A percentile compares a stretch with the other conserved stretches of the same genome.
Evolutionary conservation across 2,888 invertebrate genomes (phyloP).

Genomic region (Operophtera brumata): DNA sequence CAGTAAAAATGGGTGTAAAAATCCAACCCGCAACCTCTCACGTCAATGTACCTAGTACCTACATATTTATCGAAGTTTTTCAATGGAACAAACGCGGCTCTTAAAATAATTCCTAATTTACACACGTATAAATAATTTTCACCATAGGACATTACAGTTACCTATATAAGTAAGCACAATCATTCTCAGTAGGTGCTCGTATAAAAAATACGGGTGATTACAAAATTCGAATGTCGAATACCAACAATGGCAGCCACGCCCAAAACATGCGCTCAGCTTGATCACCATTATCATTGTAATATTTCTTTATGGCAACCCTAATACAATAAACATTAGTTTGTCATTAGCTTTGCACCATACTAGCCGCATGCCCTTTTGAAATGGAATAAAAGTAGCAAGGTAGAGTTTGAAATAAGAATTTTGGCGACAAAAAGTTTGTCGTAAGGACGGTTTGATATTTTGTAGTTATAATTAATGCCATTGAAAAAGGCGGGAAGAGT

Average conservation of each 20-base stretch:
- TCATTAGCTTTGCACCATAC: conserved; percentile 74
- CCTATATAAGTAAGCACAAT: conserved; percentile 22
- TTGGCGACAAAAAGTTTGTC: no score
- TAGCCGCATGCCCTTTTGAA: conserved; percentile 52
- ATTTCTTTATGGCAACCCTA: conserved; percentile 72
- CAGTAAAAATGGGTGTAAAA: no score
- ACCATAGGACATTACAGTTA: conserved; percentile 22
- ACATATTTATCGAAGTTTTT: no score
- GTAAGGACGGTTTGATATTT: no score
- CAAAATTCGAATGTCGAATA: conserved; percentile 64
- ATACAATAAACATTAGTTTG: conserved; percentile 77
- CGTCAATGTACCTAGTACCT: no score
- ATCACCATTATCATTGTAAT: conserved; percentile 73
- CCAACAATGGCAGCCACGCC: conserved; percentile 76
- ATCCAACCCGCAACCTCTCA: no score
- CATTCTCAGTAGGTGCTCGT: conserved; percentile 27
- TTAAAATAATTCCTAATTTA: conserved; percentile 20
- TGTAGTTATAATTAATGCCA: no score
- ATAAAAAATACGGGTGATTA: conserved; percentile 62
- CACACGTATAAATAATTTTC: conserved; percentile 17
- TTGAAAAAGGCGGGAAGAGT: no score
- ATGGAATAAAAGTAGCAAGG: conserved; percentile 39
- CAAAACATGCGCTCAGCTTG: conserved; percentile 77
- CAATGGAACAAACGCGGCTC: conserved; percentile 1
- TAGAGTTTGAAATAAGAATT: neutral